Percentiles rank a stretch among this genome's conserved stretches.
These are phyloP conservation scores for Leucophenga varia DNA, from an alignment of 1,140 invertebrate species.

Conservation along the genomic window DNA sequence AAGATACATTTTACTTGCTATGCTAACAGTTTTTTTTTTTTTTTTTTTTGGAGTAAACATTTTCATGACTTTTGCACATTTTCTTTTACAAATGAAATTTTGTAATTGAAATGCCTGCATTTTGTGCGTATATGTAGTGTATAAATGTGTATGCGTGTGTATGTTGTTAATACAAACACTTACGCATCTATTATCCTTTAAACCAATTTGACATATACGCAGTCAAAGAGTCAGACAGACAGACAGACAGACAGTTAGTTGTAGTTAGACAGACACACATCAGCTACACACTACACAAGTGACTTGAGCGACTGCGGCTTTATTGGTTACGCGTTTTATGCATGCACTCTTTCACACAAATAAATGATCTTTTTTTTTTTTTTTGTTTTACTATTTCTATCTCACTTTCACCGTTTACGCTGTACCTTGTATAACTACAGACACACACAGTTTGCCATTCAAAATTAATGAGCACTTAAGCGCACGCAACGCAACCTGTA, in stretches of 20 bases:
- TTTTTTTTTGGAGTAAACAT: too few species aligned
- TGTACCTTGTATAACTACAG: constrained; percentile 18
- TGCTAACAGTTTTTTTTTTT: too few species aligned
- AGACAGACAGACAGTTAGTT: too few species aligned
- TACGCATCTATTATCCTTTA: constrained; percentile 20
- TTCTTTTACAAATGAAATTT: constrained; percentile 25
- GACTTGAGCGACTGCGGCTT: constrained; percentile 1
- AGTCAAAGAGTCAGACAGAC: too few species aligned
- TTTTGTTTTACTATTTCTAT: background rate
- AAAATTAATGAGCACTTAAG: constrained; percentile 52
- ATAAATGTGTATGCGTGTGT: constrained; percentile 8
- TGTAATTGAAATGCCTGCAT: constrained; percentile 37
- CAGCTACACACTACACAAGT: constrained; percentile 21
- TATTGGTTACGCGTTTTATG: constrained; percentile 1
- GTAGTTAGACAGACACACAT: constrained; percentile 15
- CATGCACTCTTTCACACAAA: background rate
- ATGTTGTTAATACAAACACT: background rate
- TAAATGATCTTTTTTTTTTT: too few species aligned
- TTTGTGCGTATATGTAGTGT: too few species aligned
- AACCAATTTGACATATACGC: constrained; percentile 27
- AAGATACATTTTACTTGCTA: too few species aligned
- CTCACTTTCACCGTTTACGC: background rate
- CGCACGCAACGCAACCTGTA: constrained; percentile 35
- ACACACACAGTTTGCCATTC: constrained; percentile 40
- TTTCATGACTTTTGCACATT: constrained; percentile 9